These are phyloP conservation scores for Drosophila parabipectinata DNA, from an alignment of 1,140 invertebrate species.

Conservation along the genomic window DNA sequence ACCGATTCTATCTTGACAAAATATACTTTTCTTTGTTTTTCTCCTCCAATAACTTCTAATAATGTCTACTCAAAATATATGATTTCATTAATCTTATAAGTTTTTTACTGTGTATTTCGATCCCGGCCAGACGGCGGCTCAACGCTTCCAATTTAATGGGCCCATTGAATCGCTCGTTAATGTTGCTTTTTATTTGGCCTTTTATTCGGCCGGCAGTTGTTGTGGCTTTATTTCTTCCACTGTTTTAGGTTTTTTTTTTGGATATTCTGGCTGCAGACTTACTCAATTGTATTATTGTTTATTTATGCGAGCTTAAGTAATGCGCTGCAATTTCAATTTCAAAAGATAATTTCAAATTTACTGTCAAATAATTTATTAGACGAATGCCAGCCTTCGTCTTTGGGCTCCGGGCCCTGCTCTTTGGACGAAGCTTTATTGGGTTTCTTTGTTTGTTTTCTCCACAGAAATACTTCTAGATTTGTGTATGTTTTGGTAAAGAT, in stretches of 20 bases:
- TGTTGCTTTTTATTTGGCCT: slow-evolving; percentile 78
- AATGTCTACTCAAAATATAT: background rate
- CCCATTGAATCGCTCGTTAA: slow-evolving; percentile 78
- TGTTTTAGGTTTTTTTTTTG: slow-evolving; percentile 34
- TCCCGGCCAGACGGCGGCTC: slow-evolving; percentile 62
- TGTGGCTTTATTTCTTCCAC: slow-evolving; percentile 30
- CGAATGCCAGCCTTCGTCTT: slow-evolving; percentile 17
- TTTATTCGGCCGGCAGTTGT: slow-evolving; percentile 56
- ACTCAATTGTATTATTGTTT: slow-evolving; percentile 80
- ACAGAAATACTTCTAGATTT: slow-evolving; percentile 38
- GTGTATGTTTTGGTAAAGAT: slow-evolving; percentile 52
- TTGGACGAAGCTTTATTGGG: slow-evolving; percentile 39
- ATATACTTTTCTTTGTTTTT: background rate
- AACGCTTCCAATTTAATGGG: slow-evolving; percentile 68
- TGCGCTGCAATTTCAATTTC: slow-evolving; percentile 67
- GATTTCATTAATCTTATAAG: background rate
- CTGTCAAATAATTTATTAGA: slow-evolving; percentile 73
- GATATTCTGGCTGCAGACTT: slow-evolving; percentile 54
- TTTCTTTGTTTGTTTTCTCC: slow-evolving; percentile 44
- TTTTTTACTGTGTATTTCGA: slow-evolving; percentile 23
- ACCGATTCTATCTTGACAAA: background rate
- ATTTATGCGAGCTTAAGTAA: slow-evolving; percentile 81
- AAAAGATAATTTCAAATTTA: slow-evolving; percentile 78
- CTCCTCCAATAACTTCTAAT: background rate
- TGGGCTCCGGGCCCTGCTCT: background rate